Evolutionary conservation across 2,113 vertebrate genomes (phyloP).

Genomic region (Pomatorhinus ruficollis): DNA sequence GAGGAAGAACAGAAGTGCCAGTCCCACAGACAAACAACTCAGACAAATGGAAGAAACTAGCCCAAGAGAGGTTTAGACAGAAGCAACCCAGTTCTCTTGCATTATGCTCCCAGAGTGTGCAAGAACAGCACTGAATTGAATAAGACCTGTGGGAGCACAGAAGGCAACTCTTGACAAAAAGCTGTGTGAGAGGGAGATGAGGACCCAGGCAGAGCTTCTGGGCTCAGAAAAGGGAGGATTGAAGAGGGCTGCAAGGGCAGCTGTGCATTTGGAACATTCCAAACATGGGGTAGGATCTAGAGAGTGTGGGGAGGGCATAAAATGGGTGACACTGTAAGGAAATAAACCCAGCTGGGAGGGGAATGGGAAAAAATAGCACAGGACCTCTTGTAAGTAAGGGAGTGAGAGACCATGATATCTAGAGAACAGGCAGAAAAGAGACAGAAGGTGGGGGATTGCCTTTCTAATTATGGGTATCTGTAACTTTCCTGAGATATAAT

Average conservation of each 20-base stretch:
- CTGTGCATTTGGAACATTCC: not conserved
- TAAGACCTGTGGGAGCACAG: not conserved
- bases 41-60: not conserved
- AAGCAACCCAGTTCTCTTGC: not conserved
- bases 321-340: not conserved
- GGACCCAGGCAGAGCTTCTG: not conserved
- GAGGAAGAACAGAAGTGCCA: not conserved
- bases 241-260: not conserved
- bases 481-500: constrained; percentile 45
- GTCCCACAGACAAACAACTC: not conserved
- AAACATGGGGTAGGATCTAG: accelerated
- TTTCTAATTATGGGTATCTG: constrained; percentile 57
- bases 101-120: not conserved
- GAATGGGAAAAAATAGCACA: not conserved
- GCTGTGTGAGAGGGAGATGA: not conserved
- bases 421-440: not conserved
- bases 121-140: not conserved
- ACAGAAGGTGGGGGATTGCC: constrained; percentile 39
- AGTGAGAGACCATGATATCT: not conserved
- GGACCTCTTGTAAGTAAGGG: not conserved
- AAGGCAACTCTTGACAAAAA: not conserved
- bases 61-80: not conserved
- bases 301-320: not conserved
- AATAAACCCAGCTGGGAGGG: not conserved
- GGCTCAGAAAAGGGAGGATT: not conserved